phyloP scores from a whole-genome alignment of 2,888 invertebrate genomes.

The Epinotia demarniana region DNA sequence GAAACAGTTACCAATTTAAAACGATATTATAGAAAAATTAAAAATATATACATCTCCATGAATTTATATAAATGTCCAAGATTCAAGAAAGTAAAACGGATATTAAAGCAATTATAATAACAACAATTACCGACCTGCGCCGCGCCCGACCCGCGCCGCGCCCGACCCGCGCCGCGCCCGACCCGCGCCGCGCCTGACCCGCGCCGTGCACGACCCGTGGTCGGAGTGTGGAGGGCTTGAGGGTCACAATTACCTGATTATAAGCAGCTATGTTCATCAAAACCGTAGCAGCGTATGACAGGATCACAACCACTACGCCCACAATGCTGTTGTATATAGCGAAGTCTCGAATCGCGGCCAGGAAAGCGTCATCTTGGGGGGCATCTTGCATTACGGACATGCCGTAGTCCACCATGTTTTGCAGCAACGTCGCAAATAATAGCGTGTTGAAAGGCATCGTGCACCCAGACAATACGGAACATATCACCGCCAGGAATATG shows the following conservation, averaged over 20 bases:
- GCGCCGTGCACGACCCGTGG: too few relatives aligned
- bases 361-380: constrained; percentile 70
- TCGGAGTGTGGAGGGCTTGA: too few relatives aligned
- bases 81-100: too few relatives aligned
- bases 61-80: too few relatives aligned
- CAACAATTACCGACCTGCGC: too few relatives aligned
- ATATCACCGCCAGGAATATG: constrained; percentile 84
- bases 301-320: constrained; percentile 84
- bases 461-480: constrained; percentile 85
- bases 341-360: constrained; percentile 82
- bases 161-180: too few relatives aligned
- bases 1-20: too few relatives aligned
- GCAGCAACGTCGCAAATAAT: constrained; percentile 87
- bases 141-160: too few relatives aligned
- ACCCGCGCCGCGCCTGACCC: too few relatives aligned
- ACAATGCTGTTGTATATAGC: constrained; percentile 86
- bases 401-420: constrained; percentile 85
- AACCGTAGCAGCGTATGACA: constrained; percentile 87
- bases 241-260: constrained; percentile 82
- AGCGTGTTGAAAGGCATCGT: constrained; percentile 88
- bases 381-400: constrained; percentile 55
- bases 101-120: too few relatives aligned
- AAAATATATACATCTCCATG: too few relatives aligned
- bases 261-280: constrained; percentile 89
- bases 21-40: too few relatives aligned